phyloP scores from a whole-genome alignment of 2,113 vertebrate genomes.

The Procavia capensis region DNA sequence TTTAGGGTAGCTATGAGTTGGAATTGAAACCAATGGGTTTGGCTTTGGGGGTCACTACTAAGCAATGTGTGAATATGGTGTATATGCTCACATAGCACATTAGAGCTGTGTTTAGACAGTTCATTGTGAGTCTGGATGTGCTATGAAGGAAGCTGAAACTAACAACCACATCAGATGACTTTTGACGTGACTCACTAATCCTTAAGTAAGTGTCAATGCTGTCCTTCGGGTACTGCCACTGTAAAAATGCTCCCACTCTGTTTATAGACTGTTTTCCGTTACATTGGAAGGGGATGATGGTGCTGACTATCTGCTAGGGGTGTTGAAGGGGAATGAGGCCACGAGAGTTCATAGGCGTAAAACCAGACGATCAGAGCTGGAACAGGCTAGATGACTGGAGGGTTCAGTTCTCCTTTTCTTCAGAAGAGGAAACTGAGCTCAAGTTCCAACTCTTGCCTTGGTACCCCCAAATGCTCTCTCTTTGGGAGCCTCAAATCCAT shows the following conservation, averaged over 20 bases:
- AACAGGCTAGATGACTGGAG: neutral
- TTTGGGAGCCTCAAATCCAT: neutral
- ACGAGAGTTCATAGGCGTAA: neutral
- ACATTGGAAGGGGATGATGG: neutral
- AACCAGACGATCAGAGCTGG: neutral
- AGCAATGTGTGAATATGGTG: neutral
- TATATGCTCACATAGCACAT: neutral
- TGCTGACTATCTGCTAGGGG: neutral
- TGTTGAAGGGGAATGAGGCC: neutral
- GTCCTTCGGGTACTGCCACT: neutral
- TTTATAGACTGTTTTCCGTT: neutral
- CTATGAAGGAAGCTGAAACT: slow-evolving; percentile 1
- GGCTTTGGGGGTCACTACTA: neutral
- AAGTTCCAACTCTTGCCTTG: neutral
- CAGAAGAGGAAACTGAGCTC: neutral
- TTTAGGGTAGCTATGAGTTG: too few species aligned
- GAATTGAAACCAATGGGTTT: too few species aligned
- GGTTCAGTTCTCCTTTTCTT: neutral
- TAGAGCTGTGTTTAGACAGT: neutral
- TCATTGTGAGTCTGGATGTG: neutral
- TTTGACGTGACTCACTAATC: neutral
- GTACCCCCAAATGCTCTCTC: neutral
- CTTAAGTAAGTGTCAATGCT: neutral
- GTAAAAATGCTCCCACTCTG: neutral
- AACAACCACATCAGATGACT: neutral